phyloP scores from a whole-genome alignment of 2,888 invertebrate species.

The Spodoptera littoralis region DNA sequence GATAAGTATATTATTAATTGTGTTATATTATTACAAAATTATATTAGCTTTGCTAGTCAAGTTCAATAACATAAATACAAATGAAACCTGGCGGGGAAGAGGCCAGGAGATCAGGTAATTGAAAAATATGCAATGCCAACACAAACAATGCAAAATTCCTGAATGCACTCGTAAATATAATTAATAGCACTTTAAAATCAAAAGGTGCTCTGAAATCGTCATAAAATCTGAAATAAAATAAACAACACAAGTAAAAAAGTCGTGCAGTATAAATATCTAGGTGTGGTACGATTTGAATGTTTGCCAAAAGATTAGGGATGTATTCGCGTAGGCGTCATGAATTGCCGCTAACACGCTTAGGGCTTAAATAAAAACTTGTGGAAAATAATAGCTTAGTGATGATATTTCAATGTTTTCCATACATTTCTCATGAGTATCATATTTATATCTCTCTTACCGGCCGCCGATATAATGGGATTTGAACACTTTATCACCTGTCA shows the following conservation, averaged over 20 bases:
- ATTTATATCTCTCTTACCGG: constrained; percentile 41
- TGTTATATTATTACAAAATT: too few relatives aligned
- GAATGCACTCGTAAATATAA: too few relatives aligned
- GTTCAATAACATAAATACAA: too few relatives aligned
- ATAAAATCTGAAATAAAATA: not conserved
- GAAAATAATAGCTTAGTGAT: constrained; percentile 54
- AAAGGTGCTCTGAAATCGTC: too few relatives aligned
- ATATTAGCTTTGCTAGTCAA: too few relatives aligned
- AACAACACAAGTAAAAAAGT: constrained; percentile 24
- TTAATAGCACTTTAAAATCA: too few relatives aligned
- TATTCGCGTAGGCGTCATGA: constrained; percentile 74
- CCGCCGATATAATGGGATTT: constrained; percentile 24
- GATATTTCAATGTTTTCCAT: constrained; percentile 54
- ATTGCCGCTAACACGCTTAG: constrained; percentile 69
- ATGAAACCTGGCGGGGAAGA: too few relatives aligned
- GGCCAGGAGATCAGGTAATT: too few relatives aligned
- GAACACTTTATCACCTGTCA: constrained; percentile 41
- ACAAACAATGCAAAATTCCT: too few relatives aligned
- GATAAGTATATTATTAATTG: too few relatives aligned
- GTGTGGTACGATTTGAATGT: constrained; percentile 75
- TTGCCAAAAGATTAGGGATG: constrained; percentile 83
- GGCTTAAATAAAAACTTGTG: constrained; percentile 60
- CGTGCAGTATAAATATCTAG: constrained; percentile 70
- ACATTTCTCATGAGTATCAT: constrained; percentile 39
- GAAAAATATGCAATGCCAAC: too few relatives aligned